phyloP scores from a whole-genome alignment of 37 sponge, comb jelly and placozoan genomes.

The Petrosia ficiformis region DNA sequence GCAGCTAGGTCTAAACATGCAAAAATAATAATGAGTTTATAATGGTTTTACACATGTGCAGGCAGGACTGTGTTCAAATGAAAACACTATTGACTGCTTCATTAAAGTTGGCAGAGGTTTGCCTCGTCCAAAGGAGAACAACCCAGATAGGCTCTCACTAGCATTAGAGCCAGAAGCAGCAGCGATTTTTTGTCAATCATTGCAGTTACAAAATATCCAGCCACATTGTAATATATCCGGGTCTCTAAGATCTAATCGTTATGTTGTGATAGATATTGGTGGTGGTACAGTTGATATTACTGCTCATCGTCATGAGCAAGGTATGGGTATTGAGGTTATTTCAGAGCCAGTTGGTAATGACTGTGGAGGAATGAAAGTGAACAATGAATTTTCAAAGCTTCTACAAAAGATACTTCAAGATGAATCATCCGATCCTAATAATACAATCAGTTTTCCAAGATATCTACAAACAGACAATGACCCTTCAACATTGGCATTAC shows the following conservation, averaged over 20 bases:
- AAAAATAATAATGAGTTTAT: neutral
- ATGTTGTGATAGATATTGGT: constrained; percentile 34
- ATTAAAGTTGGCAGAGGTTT: neutral
- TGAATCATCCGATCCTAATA: neutral
- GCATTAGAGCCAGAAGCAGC: constrained; percentile 48
- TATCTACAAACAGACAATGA: neutral
- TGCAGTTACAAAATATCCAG: neutral
- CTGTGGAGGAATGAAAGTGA: constrained; percentile 26
- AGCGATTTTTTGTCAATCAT: constrained; percentile 21
- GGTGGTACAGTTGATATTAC: constrained; percentile 48
- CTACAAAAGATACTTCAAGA: constrained; percentile 1
- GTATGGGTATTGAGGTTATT: constrained; percentile 8
- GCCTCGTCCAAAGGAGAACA: neutral
- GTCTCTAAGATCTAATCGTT: neutral
- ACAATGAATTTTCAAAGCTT: constrained; percentile 13
- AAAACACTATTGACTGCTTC: neutral
- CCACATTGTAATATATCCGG: constrained; percentile 1
- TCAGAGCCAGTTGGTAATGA: constrained; percentile 20
- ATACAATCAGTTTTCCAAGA: neutral
- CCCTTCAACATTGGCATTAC: neutral
- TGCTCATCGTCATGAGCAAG: constrained; percentile 13
- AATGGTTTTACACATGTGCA: neutral
- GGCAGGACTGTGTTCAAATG: constrained; percentile 41
- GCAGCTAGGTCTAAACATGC: no score
- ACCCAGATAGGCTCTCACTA: constrained; percentile 31